phyloP scores from a whole-genome alignment of 2,797 vertebrate genomes.

The Phrynocephalus vlangalii region DNA sequence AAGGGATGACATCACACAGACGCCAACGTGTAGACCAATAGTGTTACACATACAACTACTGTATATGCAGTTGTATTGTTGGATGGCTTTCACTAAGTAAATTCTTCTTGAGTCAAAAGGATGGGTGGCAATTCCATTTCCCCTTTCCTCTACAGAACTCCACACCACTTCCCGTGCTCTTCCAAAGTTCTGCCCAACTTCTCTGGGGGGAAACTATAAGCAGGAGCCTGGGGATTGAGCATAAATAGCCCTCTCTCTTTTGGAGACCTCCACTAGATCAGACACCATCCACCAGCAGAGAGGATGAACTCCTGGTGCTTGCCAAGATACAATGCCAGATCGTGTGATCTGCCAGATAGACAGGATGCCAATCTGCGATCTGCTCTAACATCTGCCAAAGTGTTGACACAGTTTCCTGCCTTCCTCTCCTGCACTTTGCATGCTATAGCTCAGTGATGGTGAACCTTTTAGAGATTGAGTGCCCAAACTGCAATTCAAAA shows the following conservation, averaged over 20 bases:
- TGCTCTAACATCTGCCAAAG: neutral
- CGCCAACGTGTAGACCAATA: neutral
- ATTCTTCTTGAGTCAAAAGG: neutral
- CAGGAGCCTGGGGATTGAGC: no score
- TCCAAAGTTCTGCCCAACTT: neutral
- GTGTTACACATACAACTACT: neutral
- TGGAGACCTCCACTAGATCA: neutral
- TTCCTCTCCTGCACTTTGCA: neutral
- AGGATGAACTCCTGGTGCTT: neutral
- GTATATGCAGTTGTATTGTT: neutral
- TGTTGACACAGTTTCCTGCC: no score
- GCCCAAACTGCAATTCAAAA: no score
- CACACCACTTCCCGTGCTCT: neutral
- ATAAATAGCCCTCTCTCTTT: neutral
- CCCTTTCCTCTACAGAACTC: neutral
- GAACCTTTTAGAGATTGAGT: no score
- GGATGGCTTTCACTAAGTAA: no score
- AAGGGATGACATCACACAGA: neutral
- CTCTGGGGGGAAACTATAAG: neutral
- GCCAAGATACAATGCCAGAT: neutral
- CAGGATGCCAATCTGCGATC: no score
- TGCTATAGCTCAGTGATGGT: no score
- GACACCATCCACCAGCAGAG: neutral
- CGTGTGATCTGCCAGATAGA: neutral
- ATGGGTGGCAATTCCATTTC: neutral